Evolutionary conservation across 2,888 invertebrate species (phyloP), one percentile per base, ranked within the genome.

Genomic region (Volucella bombylans): DNA sequence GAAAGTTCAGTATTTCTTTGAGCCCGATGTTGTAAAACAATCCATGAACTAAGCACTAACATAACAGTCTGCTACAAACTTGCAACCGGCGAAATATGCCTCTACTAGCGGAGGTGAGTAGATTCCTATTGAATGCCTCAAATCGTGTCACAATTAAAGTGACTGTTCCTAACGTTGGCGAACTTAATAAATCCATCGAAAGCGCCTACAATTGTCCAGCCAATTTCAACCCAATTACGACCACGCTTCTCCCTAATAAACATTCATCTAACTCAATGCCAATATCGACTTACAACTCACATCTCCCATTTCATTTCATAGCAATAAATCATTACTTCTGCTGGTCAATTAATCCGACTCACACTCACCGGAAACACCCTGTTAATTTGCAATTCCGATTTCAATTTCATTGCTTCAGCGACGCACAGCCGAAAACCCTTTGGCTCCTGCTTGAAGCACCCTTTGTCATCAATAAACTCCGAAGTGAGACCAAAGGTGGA

Each of bases 341-440:
- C 50, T 72, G 65, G 74, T 71, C 85, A 77, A 85, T 85, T 77
- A 85, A 85, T 76, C 76, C 81, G 47, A 68, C 71, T 31, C 76
- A 80, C 55, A 39, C 73, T 49, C 49, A 10, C 2, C 65, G 81
- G 80, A 85, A 64, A 81, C 72, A 68, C 61, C 62, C 72, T 90
- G 90, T 90, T 90, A 90, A 90, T 90, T 90, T 90, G 88, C 90
- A 90, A 90, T 90, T 90, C 90, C 88, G 89, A 90, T 90, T 90
- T 90, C 88, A 89, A 90, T 90, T 90, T 89, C 87, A 88, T 87
- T 64, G 79, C 69, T 65, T 68, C 47, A 79, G 64, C 73, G 79
- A 78, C 73, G 78, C 72, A 57, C 77, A 72, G 54, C 15, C 12
- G 49, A 74, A 31, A 31, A 57, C 74, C 71, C 76, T 68, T 67